phyloP scores from a whole-genome alignment of 2,113 vertebrate species.

The Condylura cristata region DNA sequence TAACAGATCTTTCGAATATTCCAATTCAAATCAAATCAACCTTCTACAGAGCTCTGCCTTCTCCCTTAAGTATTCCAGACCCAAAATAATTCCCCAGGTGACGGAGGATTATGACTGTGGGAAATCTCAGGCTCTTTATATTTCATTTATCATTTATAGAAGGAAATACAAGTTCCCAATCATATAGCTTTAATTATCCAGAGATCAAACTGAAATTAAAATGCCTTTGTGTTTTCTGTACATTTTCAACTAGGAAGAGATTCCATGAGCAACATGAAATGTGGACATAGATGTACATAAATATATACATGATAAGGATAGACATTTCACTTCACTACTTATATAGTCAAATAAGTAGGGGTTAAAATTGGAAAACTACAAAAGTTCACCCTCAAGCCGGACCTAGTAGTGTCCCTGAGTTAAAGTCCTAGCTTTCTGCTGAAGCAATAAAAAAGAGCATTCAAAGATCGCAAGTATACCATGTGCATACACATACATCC shows the following conservation, averaged over 20 bases:
- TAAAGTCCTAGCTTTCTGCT: slow-evolving; percentile 22
- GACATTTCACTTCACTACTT: neutral
- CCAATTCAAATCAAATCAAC: neutral
- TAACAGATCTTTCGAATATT: neutral
- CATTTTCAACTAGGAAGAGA: neutral
- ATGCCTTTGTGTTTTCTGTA: neutral
- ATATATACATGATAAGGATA: neutral
- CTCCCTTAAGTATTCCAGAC: neutral
- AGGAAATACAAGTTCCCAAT: neutral
- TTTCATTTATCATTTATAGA: neutral
- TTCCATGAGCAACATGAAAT: neutral
- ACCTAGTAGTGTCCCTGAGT: neutral
- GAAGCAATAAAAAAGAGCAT: slow-evolving; percentile 27
- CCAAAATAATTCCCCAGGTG: neutral
- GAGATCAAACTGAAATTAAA: neutral
- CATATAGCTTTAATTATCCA: too few relatives aligned
- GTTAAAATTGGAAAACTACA: neutral
- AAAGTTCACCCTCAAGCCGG: neutral
- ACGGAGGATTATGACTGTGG: neutral
- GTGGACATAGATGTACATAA: too few relatives aligned
- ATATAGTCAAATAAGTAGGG: neutral
- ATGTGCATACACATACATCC: neutral
- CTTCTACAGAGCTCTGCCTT: neutral
- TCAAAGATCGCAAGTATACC: slow-evolving; percentile 48
- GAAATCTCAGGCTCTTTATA: neutral